Conservation (phyloP, 2,113 vertebrate species). For the Todiramphus chloris region DNA sequence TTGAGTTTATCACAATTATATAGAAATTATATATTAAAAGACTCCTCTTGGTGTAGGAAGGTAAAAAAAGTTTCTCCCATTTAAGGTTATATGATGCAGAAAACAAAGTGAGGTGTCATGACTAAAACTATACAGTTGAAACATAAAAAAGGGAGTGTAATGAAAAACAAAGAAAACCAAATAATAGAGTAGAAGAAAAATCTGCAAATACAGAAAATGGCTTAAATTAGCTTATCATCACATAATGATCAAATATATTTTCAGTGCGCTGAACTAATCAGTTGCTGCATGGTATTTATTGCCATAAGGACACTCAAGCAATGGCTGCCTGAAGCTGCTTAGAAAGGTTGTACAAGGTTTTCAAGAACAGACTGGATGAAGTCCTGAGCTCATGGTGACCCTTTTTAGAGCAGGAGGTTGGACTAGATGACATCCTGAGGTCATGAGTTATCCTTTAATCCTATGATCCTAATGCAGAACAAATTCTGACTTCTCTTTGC, state of each 20-base stretch:
- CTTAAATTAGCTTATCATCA: background rate
- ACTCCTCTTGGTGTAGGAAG: background rate
- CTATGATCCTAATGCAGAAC: background rate
- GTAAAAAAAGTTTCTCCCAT: background rate
- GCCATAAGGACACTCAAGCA: background rate
- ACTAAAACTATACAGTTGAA: background rate
- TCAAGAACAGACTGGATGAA: background rate
- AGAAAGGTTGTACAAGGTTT: background rate
- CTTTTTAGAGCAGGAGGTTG: background rate
- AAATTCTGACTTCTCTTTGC: background rate
- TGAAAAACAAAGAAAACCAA: background rate
- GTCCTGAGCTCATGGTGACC: background rate
- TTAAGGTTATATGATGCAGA: background rate
- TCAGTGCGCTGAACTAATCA: background rate
- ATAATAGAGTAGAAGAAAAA: background rate
- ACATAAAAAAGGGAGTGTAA: background rate
- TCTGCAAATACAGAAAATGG: background rate
- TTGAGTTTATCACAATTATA: background rate
- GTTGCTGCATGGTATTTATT: background rate
- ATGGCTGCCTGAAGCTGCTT: background rate
- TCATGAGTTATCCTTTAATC: background rate
- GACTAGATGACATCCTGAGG: background rate
- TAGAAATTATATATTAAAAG: background rate
- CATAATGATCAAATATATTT: background rate
- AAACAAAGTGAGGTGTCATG: background rate